These are phyloP conservation scores for Archips xylosteana DNA, from an alignment of 2,888 invertebrate species.

Conservation along the genomic window DNA sequence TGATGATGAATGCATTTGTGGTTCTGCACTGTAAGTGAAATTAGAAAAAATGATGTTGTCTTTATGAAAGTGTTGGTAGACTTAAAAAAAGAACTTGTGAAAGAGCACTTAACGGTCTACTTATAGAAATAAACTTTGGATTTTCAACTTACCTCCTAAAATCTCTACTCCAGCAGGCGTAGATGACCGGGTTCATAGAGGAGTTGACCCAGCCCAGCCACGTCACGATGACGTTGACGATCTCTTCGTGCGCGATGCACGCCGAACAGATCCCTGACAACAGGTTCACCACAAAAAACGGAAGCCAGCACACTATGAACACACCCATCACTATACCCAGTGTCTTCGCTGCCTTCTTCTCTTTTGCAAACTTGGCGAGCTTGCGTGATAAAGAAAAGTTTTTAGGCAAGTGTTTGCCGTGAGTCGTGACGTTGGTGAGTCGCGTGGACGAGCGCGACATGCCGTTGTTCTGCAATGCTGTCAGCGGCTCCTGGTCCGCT, in stretches of 20 bases:
- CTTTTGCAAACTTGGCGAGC: constrained; percentile 97
- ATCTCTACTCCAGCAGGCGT: constrained; percentile 99
- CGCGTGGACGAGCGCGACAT: constrained; percentile 89
- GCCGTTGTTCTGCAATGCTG: constrained; percentile 92
- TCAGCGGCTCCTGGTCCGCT: constrained; percentile 89
- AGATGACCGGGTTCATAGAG: constrained; percentile 98
- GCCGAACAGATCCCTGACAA: constrained; percentile 95
- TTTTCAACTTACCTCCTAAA: constrained; percentile 91
- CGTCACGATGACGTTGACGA: constrained; percentile 94
- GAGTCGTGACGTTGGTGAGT: constrained; percentile 83
- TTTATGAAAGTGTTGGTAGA: too few relatives aligned
- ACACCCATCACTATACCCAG: constrained; percentile 98
- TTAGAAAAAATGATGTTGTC: too few relatives aligned
- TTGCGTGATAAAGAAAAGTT: constrained; percentile 97
- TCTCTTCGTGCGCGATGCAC: constrained; percentile 95
- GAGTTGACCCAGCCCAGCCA: constrained; percentile 99
- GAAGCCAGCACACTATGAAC: constrained; percentile 98
- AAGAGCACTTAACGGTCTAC: too few relatives aligned
- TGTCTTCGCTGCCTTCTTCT: constrained; percentile 99
- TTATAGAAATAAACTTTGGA: neutral
- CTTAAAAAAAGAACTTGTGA: too few relatives aligned
- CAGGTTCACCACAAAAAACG: constrained; percentile 98
- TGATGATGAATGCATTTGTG: too few relatives aligned
- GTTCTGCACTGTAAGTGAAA: too few relatives aligned
- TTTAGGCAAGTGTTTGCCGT: constrained; percentile 89